Evolutionary conservation across 2,888 invertebrate species (phyloP), one percentile per base, ranked within the genome.

Genomic region (Agrochola lota): DNA sequence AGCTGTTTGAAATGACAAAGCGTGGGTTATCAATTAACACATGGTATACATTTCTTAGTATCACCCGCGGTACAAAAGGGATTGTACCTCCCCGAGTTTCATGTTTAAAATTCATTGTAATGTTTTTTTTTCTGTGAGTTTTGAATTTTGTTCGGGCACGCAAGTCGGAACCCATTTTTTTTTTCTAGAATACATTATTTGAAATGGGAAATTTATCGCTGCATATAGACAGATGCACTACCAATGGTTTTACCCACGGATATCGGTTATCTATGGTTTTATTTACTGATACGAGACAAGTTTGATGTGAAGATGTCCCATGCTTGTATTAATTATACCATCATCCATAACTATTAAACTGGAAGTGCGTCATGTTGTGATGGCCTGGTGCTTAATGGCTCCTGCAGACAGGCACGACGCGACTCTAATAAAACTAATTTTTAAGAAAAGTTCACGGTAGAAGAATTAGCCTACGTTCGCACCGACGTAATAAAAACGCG

Each of bases 21-120:
- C 63, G 57, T 63, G 57, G 57, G 74, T 55, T 35, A 40, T 26
- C 46, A 81, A 78, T 81, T 63, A 55, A 74, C 81, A 81, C 46
- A 49, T 79, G 43, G 43, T 63, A n/a, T 62, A 80, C 43, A 43
- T 60, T 70, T 71, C 15, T 80, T 15, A 62, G 7, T 52, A 35
- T 30, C 49, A 23, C 40, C 40, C 15, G 49, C 20, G 3, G 57
- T 59, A 40, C 49, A 52, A 43, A 52, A 71, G 30, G 43, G 1
- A 52, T 77, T 78, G 17, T 30, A n/a, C n/a, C 0, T 43, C 3
- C 26, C 15, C 2, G 20, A 59, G 15, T 46, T 74, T 9, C 20
- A 11, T 72, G 46, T 55, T 74, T 46, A 40, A 55, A 46, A 55
- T 43, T 30, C 35, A 46, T 40, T 46, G 9, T 12, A 12, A 17